A percentile compares a stretch with the other conserved stretches of the same genome.
Evolutionary conservation across 2,797 vertebrate genomes (phyloP).

Genomic region (Arctocebus calabarensis): DNA sequence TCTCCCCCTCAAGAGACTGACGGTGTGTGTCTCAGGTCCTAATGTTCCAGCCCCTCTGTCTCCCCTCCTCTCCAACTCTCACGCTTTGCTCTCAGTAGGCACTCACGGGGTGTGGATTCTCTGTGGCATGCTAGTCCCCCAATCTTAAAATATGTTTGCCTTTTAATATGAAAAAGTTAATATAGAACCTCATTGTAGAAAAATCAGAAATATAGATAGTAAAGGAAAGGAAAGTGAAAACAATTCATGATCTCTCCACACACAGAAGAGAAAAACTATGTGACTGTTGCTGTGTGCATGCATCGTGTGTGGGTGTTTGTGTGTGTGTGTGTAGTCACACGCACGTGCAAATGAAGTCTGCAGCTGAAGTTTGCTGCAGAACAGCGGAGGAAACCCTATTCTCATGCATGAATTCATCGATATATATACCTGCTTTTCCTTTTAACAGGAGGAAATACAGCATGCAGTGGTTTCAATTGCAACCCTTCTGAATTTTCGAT

Average conservation of each 20-base stretch:
- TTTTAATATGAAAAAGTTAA: background rate
- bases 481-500: background rate
- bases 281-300: rapidly evolving
- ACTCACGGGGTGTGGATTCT: rapidly evolving
- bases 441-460: background rate
- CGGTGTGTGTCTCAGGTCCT: background rate
- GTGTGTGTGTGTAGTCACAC: rapidly evolving
- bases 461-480: background rate
- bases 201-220: background rate
- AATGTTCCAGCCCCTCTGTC: background rate
- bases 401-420: too few species aligned
- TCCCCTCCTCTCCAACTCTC: background rate
- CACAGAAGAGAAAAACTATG: background rate
- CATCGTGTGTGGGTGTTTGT: rapidly evolving
- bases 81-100: background rate
- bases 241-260: background rate
- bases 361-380: too few species aligned
- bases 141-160: background rate
- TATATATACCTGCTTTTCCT: background rate
- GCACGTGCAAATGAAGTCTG: background rate
- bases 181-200: background rate
- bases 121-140: background rate
- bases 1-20: rapidly evolving
- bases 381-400: too few species aligned
- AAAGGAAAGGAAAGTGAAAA: background rate